A percentile compares a stretch with the other conserved stretches of the same genome.
phyloP scores from a whole-genome alignment of 2,113 vertebrate genomes.

The Dicrurus megarhynchus region DNA sequence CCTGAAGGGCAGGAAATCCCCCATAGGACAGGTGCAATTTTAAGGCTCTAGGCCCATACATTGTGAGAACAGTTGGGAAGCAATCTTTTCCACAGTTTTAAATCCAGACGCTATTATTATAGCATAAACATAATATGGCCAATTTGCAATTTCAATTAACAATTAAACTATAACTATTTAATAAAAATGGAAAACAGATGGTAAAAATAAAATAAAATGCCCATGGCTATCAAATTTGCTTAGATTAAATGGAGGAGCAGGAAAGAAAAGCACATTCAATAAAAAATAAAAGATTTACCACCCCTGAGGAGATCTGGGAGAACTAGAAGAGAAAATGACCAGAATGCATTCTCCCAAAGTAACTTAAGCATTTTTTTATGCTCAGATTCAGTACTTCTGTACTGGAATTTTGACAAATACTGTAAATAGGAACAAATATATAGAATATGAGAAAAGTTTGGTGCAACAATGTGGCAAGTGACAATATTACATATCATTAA shows the following conservation, averaged over 20 bases:
- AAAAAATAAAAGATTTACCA: not conserved
- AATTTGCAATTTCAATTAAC: conserved; percentile 62
- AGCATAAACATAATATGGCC: conserved; percentile 32
- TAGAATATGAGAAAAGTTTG: conserved; percentile 34
- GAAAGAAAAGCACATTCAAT: not conserved
- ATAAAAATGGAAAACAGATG: conserved; percentile 61
- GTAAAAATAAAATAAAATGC: conserved; percentile 46
- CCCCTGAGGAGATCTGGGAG: not conserved
- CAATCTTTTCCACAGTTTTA: conserved; percentile 30
- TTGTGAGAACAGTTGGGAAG: conserved; percentile 13
- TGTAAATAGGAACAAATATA: conserved; percentile 39
- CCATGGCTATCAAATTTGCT: conserved; percentile 21
- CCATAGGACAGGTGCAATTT: conserved; percentile 5
- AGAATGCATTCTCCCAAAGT: not conserved
- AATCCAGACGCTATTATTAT: conserved; percentile 31
- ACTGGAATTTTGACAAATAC: not conserved
- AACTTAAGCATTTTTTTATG: not conserved
- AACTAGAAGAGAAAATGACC: not conserved
- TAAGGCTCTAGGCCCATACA: not conserved
- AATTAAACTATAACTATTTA: conserved; percentile 58
- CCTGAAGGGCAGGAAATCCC: not conserved
- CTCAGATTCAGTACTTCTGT: not conserved
- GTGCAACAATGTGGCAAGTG: not conserved
- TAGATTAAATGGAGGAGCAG: not conserved
- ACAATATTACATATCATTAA: conserved; percentile 14